Base-by-base conservation (phyloP, 2,888 invertebrate species). In the Laspeyria flexula region DNA sequence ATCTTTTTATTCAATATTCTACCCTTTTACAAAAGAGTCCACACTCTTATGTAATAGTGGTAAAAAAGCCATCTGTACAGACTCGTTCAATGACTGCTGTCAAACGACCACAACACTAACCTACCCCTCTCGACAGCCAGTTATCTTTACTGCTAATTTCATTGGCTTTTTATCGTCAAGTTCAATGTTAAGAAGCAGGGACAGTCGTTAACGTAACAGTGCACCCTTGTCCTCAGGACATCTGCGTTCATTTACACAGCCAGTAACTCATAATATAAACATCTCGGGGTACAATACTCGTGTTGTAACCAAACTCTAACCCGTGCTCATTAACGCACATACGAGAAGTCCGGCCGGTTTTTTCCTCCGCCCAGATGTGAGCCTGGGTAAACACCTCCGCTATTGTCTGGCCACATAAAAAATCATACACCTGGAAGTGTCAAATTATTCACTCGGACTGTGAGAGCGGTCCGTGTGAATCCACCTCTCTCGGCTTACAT, bases 361-460 rank as follows among this genome's bases (percentile, higher is more conserved):
- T 87, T 89, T 85, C 78, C 67, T 83, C 82, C 79, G 85, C 81
- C 90, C 92, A 92, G 91, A 91, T 92, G 92, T 88, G 86, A 85
- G 82, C 83, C 79, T 85, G 83, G 80, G 85, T 77, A 91, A 89
- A 87, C 82, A 86, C 71, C 81, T 75, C 79, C 71, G 66, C 83
- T 77, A 84, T 90, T 88, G 89, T 88, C 77, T 77, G 81, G 64
- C 65, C 55, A 67, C 62, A 81, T 85, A 90, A 92, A 92, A 92
- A 92, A 88, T 81, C 71, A 84, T 83, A 90, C 91, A 92, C 91
- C 92, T 92, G 91, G 90, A 91, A 83, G 91, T 92, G 91, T 91
- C 90, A 91, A 90, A 91, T 86, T 89, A 90, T 91, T 91, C 91
- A 88, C 89, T 85, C 82, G 73, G 79, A 59, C 83, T 82, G 84